Base-by-base conservation (phyloP, 1,140 invertebrate species). In the Drosophila prosaltans region DNA sequence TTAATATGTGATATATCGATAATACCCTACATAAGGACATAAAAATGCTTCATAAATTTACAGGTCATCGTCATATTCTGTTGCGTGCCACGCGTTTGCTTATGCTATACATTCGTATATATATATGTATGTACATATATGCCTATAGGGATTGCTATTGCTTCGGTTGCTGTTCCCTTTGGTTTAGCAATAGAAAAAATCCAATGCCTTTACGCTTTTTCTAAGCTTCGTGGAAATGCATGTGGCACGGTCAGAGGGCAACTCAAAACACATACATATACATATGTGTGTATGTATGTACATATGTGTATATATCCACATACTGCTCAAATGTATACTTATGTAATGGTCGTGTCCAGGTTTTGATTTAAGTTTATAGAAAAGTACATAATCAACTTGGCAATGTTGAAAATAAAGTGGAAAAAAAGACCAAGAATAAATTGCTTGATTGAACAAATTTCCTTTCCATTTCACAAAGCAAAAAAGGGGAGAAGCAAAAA, bases 31-130 rank as follows among this genome's bases (percentile, higher is more conserved):
- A 21, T 24, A 48, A 24, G 45, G 16, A 2, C 45, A 48, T 48
- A 21, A 16, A 21, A 8, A 26, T 24, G 24, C 8, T 9, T 10
- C 10, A 10, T 51, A 26, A 51, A 51, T 51, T 26, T 51, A 51
- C 45, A 51, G 45, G 45, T 51, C 45, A 51, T 51, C 24, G 45
- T 51, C 8, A 51, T 51, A 51, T 51, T 51, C 24, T 6, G 16
- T 24, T 51, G 45, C 45, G 45, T 51, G 45, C 21, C n/a, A 26
- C 21, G 10, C 32, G 8, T 51, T 51, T 24, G 21, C 45, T 36
- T 26, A 51, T 51, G 45, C 1, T 11, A 11, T 40, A 11, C 11
- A 11, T 40, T 2, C 2, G 10, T 11, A 51, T 40, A 11, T 40
- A 40, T 11, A 51, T 51, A 51, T 21, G 24, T 24, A 21, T 21